Conservation (phyloP, 2,888 invertebrate species). For the Apoda limacodes region DNA sequence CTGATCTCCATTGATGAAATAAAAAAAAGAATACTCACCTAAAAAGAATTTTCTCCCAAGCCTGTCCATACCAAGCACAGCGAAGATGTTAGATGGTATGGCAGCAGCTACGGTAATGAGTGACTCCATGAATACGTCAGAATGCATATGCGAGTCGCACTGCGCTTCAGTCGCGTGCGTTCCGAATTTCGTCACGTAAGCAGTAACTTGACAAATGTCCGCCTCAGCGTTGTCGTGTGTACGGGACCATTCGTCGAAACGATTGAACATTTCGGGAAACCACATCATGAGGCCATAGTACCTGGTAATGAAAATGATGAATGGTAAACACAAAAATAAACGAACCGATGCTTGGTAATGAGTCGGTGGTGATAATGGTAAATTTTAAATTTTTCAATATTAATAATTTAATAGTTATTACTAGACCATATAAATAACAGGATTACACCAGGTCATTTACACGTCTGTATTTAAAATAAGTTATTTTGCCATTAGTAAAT, state of each 20-base stretch:
- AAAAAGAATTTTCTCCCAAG: conserved; percentile 88
- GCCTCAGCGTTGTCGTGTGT: conserved; percentile 75
- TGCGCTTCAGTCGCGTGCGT: conserved; percentile 67
- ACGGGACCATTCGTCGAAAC: conserved; percentile 84
- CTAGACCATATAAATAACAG: too few species aligned
- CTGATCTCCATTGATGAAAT: too few species aligned
- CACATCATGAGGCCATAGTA: conserved; percentile 98
- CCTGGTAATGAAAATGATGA: too few species aligned
- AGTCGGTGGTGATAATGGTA: too few species aligned
- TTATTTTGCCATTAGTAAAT: too few species aligned
- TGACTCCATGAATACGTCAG: conserved; percentile 86
- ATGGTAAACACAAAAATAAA: too few species aligned
- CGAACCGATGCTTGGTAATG: too few species aligned
- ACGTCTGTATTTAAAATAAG: too few species aligned
- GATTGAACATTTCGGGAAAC: conserved; percentile 95
- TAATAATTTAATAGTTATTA: too few species aligned
- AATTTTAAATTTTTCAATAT: too few species aligned
- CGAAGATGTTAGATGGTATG: conserved; percentile 86
- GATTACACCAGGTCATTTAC: too few species aligned
- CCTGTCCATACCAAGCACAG: conserved; percentile 86
- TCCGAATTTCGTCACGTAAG: conserved; percentile 78
- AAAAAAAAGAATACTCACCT: conserved; percentile 57
- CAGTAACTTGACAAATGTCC: conserved; percentile 81
- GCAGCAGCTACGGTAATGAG: conserved; percentile 89
- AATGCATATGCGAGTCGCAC: conserved; percentile 80